These are phyloP conservation scores for Campylomormyrus numenius DNA, from an alignment of 2,113 vertebrate species.

Conservation along the genomic window DNA sequence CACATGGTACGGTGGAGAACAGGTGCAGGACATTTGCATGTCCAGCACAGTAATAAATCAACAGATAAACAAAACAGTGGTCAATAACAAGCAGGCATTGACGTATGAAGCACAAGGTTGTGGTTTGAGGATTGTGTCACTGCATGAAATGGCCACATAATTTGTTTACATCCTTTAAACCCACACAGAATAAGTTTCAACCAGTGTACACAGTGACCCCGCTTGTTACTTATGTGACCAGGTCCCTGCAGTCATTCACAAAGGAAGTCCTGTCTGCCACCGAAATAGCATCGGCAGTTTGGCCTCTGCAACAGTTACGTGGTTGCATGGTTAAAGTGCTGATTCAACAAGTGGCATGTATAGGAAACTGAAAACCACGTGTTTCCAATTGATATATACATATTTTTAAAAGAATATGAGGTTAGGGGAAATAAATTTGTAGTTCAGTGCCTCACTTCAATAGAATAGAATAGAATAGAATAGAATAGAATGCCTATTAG, in stretches of 20 bases:
- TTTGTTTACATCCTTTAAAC: not conserved
- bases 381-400: not conserved
- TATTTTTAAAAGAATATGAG: not conserved
- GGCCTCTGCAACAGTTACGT: not conserved
- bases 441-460: not conserved
- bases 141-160: not conserved
- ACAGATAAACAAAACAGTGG: not conserved
- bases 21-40: not conserved
- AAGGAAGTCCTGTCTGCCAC: not conserved
- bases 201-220: not conserved
- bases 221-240: not conserved
- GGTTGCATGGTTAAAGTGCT: not conserved
- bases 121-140: not conserved
- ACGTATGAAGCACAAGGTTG: not conserved
- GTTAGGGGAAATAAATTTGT: not conserved
- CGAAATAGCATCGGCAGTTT: not conserved
- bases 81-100: not conserved
- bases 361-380: not conserved
- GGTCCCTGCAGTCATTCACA: not conserved
- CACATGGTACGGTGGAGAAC: not conserved
- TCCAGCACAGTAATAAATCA: not conserved
- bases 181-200: not conserved
- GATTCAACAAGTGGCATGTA: not conserved
- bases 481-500: not conserved
- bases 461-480: too few relatives aligned